A percentile compares a stretch with the other conserved stretches of the same genome.
Conservation (phyloP, 2,888 invertebrate genomes). For the Amphipoea lucens region DNA sequence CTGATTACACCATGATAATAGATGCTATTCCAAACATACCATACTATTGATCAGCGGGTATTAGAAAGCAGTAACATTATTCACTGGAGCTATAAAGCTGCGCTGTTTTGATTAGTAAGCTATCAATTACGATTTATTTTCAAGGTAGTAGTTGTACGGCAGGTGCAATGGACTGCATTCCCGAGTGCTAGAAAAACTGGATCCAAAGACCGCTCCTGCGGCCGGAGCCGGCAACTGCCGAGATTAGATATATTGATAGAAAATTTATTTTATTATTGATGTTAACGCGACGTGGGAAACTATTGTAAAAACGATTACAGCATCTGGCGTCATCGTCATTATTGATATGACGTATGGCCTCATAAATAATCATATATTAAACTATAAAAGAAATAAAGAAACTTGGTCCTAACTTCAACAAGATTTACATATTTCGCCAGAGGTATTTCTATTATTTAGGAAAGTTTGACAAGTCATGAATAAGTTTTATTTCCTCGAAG, state of each 20-base stretch:
- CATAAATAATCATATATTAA: conserved; percentile 13
- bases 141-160: conserved; percentile 72
- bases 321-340: conserved; percentile 19
- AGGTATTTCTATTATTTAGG: conserved; percentile 47
- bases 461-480: conserved; percentile 47
- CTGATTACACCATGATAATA: conserved; percentile 27
- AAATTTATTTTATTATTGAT: conserved; percentile 75
- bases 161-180: conserved; percentile 88
- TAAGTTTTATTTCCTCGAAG: conserved; percentile 37
- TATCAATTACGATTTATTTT: conserved; percentile 76
- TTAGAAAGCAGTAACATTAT: conserved; percentile 61
- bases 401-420: conserved; percentile 28
- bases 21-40: conserved; percentile 19
- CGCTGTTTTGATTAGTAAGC: conserved; percentile 69
- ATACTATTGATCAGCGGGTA: conserved; percentile 36
- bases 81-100: conserved; percentile 56
- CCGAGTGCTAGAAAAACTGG: conserved; percentile 87
- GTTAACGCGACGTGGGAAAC: conserved; percentile 74
- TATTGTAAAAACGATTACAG: conserved; percentile 60
- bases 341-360: conserved; percentile 13
- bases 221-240: conserved; percentile 70
- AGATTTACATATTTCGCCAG: conserved; percentile 45
- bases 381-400: conserved; percentile 18
- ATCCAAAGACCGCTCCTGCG: conserved; percentile 76
- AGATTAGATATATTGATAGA: conserved; percentile 82